phyloP scores from a whole-genome alignment of 2,888 invertebrate genomes.

The Eucera pruinosa region DNA sequence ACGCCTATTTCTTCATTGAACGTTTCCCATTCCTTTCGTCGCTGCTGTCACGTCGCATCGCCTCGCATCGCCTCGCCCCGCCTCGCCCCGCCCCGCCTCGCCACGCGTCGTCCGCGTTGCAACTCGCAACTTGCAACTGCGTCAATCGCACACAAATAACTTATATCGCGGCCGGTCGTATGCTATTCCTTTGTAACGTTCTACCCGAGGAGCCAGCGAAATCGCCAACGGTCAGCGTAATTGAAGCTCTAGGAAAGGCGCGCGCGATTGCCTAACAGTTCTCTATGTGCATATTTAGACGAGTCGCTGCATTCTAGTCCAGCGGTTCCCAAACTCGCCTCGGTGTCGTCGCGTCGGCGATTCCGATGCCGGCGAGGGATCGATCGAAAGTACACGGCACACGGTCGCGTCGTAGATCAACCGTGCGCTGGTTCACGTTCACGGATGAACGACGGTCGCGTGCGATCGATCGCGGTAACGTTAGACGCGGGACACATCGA shows the following conservation, averaged over 20 bases:
- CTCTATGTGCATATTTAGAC: slow-evolving; percentile 76
- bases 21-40: slow-evolving; percentile 41
- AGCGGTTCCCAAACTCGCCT: slow-evolving; percentile 41
- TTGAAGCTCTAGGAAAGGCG: slow-evolving; percentile 75
- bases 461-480: slow-evolving; percentile 57
- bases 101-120: background rate
- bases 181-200: slow-evolving; percentile 53
- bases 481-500: slow-evolving; percentile 34
- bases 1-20: slow-evolving; percentile 61
- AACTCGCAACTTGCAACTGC: background rate
- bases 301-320: slow-evolving; percentile 75
- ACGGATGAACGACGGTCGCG: slow-evolving; percentile 46
- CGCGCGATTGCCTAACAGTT: slow-evolving; percentile 77
- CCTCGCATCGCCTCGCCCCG: too few relatives aligned
- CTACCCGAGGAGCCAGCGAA: slow-evolving; percentile 34
- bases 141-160: slow-evolving; percentile 51
- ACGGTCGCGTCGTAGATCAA: background rate
- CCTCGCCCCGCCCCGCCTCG: background rate
- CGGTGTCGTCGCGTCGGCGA: background rate
- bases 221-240: slow-evolving; percentile 76
- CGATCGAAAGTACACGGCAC: background rate
- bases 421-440: slow-evolving; percentile 28
- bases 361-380: too few relatives aligned
- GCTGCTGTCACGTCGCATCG: slow-evolving; percentile 17
- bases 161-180: slow-evolving; percentile 31